Conservation (phyloP, 2,888 invertebrate species). For the Argynnis bischoffii region DNA sequence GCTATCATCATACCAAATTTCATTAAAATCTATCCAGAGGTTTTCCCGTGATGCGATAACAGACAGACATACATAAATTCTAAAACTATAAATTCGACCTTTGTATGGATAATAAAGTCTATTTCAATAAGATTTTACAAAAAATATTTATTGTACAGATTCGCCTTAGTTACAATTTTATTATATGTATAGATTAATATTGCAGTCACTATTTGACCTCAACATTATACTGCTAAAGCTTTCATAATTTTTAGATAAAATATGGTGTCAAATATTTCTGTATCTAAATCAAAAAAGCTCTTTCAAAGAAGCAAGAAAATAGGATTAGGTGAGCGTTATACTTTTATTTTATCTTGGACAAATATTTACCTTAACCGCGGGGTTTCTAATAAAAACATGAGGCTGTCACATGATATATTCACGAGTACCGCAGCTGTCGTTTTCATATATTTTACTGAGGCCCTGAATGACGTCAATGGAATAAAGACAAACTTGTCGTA, state of each 20-base stretch:
- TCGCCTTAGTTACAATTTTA: too few species aligned
- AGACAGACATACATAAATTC: too few species aligned
- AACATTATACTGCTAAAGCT: too few species aligned
- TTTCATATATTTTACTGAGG: conserved; percentile 35
- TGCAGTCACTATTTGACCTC: too few species aligned
- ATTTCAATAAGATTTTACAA: too few species aligned
- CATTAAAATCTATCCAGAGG: too few species aligned
- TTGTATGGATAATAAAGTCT: too few species aligned
- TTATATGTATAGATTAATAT: too few species aligned
- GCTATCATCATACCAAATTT: too few species aligned
- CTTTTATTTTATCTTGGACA: conserved; percentile 27
- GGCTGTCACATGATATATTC: conserved; percentile 38
- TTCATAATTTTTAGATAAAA: background rate
- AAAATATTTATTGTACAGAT: too few species aligned
- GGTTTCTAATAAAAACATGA: conserved; percentile 35
- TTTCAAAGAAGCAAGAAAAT: conserved; percentile 4
- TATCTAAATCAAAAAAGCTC: background rate
- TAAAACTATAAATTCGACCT: too few species aligned
- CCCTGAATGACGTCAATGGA: conserved; percentile 29
- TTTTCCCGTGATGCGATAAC: too few species aligned
- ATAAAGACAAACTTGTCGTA: conserved; percentile 14
- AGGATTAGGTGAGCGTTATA: conserved; percentile 10
- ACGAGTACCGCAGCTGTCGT: conserved; percentile 35
- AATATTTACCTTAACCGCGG: conserved; percentile 32
- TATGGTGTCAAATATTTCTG: background rate